These are phyloP conservation scores for Rhyacichthys aspro DNA, from an alignment of 2,797 vertebrate species.

Conservation along the genomic window DNA sequence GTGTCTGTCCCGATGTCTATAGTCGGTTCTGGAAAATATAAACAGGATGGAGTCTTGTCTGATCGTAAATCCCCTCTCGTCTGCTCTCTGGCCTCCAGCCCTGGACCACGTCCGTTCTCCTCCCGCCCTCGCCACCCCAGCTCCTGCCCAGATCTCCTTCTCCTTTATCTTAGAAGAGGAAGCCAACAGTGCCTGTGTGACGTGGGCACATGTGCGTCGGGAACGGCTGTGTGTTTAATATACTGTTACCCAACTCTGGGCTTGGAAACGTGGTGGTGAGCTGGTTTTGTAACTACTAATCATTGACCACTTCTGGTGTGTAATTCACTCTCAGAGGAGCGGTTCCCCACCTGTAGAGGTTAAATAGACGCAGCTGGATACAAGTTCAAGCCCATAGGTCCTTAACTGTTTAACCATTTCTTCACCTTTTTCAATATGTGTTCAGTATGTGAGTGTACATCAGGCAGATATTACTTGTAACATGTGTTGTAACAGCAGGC, in stretches of 20 bases:
- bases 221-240: constrained; percentile 33
- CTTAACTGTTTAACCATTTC: constrained; percentile 2
- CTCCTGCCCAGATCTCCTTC: constrained; percentile 26
- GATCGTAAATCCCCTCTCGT: constrained; percentile 77
- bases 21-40: constrained; percentile 69
- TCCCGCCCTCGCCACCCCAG: constrained; percentile 40
- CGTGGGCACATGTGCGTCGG: constrained; percentile 39
- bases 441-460: no score
- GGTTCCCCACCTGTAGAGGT: constrained; percentile 47
- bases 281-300: constrained; percentile 55
- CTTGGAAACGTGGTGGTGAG: constrained; percentile 47
- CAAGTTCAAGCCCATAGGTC: constrained; percentile 23
- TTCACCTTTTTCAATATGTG: constrained; percentile 2
- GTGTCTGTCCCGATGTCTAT: constrained; percentile 28
- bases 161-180: constrained; percentile 37
- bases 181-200: constrained; percentile 34
- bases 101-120: constrained; percentile 61
- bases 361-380: constrained; percentile 47
- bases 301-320: constrained; percentile 45
- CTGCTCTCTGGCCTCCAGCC: constrained; percentile 61
- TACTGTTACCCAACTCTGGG: constrained; percentile 28
- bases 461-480: no score
- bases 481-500: no score
- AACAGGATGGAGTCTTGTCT: constrained; percentile 83
- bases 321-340: constrained; percentile 33